Evolutionary conservation across 1,140 invertebrate species (phyloP), one percentile per base, ranked within the genome.

Genomic region (Drosophila erecta): DNA sequence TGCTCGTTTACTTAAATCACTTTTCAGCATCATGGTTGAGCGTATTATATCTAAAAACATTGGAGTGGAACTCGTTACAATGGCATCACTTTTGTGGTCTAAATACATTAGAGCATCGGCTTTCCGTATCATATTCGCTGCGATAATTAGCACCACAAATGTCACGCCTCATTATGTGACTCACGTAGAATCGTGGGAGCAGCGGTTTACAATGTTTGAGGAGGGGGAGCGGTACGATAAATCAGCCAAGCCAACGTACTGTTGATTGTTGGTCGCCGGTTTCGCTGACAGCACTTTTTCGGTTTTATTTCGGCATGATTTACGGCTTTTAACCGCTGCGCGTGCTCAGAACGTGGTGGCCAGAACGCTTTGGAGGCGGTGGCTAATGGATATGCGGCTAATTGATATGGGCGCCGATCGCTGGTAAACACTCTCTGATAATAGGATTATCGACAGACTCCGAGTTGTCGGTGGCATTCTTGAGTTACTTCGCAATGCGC

Each of bases 311-410:
- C 4, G 17, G 17, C 17, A 14, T 38, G 37, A 38, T 38, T 38
- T 38, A 14, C 14, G 11, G 4, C 15, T 30, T 49, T 50, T 38
- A 12, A n/a, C 7, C 22, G 64, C 35, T 56, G 66, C 50, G 64
- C 64, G 66, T 70, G 66, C 66, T 30, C 64, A 70, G 66, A 70
- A 70, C 66, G 51, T 47, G 66, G 44, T 35, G 27, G 2, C 17
- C 44, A 56, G 22, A 64, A 67, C 14, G 46, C 40, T 64, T 35
- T 35, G 33, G 24, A 47, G 62, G 24, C 58, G n/a, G 6, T 17
- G 57, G 47, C 71, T 89, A 83, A 89, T 87, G 83, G 83, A 69
- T 83, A 87, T 86, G 83, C 76, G 56, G 47, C 79, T 87, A 83
- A 87, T 81, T 86, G 83, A 62, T 89, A 87, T 87, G 83, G 86